Evolutionary conservation across 2,797 vertebrate genomes (phyloP).

Genomic region (Otolemur crassicaudatus): DNA sequence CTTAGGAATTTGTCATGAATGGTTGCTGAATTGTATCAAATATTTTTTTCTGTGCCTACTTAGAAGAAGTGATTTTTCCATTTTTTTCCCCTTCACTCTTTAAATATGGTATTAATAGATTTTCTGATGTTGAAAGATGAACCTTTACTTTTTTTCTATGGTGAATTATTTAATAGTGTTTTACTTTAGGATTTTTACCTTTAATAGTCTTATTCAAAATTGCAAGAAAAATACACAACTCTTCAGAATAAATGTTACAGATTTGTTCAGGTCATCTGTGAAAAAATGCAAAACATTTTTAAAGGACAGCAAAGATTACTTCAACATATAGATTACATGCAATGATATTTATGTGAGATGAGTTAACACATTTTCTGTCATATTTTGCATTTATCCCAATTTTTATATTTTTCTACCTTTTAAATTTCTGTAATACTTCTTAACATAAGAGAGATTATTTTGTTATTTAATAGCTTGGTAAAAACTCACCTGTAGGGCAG

Average conservation of each 20-base stretch:
- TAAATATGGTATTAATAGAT: neutral
- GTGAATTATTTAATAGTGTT: constrained; percentile 19
- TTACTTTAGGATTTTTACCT: constrained; percentile 17
- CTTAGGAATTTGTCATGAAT: neutral
- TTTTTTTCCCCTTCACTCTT: neutral
- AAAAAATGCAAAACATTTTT: constrained; percentile 20
- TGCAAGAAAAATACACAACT: neutral
- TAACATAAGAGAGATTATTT: neutral
- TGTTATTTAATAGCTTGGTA: neutral
- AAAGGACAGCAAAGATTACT: neutral
- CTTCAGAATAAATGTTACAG: constrained; percentile 2
- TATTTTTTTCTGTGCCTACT: neutral
- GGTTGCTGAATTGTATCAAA: neutral
- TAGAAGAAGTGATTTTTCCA: neutral
- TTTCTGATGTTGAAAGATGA: constrained; percentile 30
- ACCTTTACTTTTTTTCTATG: constrained; percentile 25
- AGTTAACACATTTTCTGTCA: neutral
- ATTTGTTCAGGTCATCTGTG: neutral
- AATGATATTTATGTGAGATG: neutral
- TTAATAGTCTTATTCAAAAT: neutral
- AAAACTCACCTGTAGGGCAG: neutral
- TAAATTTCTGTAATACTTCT: neutral
- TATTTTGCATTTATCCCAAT: neutral
- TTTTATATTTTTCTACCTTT: constrained; percentile 22
- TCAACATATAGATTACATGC: neutral